Evolutionary conservation across 2,797 vertebrate species (phyloP), one percentile per base, ranked within the genome.

Genomic region (Denticeps clupeoides): DNA sequence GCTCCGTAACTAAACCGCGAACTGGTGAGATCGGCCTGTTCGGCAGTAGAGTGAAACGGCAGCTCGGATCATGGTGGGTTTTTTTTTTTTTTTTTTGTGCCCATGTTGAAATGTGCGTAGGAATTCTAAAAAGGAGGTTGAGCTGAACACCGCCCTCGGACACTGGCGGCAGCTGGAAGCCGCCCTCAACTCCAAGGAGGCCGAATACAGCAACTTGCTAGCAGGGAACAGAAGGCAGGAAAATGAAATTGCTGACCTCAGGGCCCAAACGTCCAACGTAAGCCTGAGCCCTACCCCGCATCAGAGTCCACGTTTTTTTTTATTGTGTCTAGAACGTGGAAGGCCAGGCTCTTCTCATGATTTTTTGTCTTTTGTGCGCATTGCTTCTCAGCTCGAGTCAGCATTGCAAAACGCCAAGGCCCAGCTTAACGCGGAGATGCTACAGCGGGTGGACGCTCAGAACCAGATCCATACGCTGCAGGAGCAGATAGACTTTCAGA

Each of bases 401-500:
- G 61, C 57, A 1, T 59, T 88, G 41, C 59, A 74, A 1, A 82
- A 82, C 9, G 50, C 73, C 1, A 87, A 79, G 65, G 74, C 75
- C 40, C 79, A 87, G 62, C 71, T 89, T 37, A 76, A 79, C 22
- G 63, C 73, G 1, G 89, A 90, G 78, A 81, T 77, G 65, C 37
- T 91, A 56, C 72, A 60, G 44, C 74, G 82, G 9, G 81, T 79
- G 4, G 86, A 89, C 6, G 31, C 82, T 43, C 85, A 89, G 74
- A 89, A 88, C 70, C 68, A 82, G 52, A 49, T 76, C 43, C 85
- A 87, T 58, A 87, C 83, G 1, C 55, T 88, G 8, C 74, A 70
- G 28, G 89, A 90, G 57, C 79, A 90, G 69, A 64, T 88, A n/a
- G 72, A 61, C 1, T 87, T 90, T 38, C 80, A 88, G 68, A 85